These are phyloP conservation scores for Phylloscopus collybita DNA, from an alignment of 2,797 vertebrate species.

Conservation along the genomic window DNA sequence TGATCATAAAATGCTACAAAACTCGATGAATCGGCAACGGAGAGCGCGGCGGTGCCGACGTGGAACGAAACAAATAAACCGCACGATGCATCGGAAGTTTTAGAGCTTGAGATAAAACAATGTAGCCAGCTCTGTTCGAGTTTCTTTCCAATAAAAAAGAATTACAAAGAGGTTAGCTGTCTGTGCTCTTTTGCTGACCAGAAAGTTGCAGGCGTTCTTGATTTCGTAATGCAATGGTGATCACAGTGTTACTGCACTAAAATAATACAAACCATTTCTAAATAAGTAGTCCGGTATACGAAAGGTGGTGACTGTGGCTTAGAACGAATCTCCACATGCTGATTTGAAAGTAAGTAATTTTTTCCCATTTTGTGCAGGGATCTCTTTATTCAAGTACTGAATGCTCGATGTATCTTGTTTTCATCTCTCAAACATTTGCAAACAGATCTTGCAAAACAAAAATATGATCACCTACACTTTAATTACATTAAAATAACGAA, in stretches of 20 bases:
- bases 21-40: not conserved
- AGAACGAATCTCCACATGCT: not conserved
- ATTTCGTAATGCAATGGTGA: not conserved
- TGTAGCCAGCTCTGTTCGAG: not conserved
- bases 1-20: not conserved
- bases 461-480: not conserved
- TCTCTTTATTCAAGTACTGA: not conserved
- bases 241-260: not conserved
- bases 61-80: not conserved
- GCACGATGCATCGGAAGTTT: not conserved
- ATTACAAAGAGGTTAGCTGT: not conserved
- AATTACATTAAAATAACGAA: not conserved
- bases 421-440: constrained; percentile 9
- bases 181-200: constrained; percentile 4
- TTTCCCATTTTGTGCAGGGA: not conserved
- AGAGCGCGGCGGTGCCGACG: not conserved
- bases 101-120: not conserved
- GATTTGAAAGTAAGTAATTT: not conserved
- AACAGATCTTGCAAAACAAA: constrained; percentile 37
- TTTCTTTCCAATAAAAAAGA: constrained; percentile 21
- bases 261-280: not conserved
- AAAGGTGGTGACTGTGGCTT: not conserved
- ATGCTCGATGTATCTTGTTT: not conserved
- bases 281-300: not conserved
- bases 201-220: not conserved